These are phyloP conservation scores for Anthoscopus minutus DNA, from an alignment of 2,113 vertebrate genomes.

Conservation along the genomic window DNA sequence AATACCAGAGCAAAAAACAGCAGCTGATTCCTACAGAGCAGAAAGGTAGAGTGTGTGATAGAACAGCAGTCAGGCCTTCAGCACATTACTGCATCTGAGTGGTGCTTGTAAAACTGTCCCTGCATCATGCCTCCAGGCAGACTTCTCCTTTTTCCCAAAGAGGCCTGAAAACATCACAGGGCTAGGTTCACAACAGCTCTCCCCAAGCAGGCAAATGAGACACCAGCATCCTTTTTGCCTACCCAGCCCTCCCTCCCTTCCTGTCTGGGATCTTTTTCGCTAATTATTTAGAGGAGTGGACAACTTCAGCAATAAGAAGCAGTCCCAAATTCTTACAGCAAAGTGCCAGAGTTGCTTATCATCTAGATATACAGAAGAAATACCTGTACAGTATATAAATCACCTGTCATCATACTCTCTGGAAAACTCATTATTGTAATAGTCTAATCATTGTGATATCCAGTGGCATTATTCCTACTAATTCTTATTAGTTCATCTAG, in stretches of 20 bases:
- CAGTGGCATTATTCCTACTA: neutral
- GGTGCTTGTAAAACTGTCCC: neutral
- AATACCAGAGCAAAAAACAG: neutral
- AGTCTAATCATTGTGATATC: constrained; percentile 18
- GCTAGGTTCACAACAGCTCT: neutral
- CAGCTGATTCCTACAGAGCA: neutral
- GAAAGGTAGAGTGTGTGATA: neutral
- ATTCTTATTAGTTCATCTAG: neutral
- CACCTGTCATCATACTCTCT: neutral
- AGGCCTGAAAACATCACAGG: neutral
- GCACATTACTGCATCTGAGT: neutral
- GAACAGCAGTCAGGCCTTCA: neutral
- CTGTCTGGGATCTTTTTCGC: neutral
- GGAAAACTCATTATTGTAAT: constrained; percentile 31
- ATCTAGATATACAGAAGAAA: neutral
- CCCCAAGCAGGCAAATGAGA: neutral
- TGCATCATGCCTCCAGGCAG: neutral
- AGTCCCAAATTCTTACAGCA: neutral
- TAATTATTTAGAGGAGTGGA: neutral
- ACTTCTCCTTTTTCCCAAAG: neutral
- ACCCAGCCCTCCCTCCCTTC: neutral
- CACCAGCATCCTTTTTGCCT: neutral
- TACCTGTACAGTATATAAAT: neutral
- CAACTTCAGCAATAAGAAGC: neutral
- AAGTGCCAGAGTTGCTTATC: neutral